Conservation (phyloP, 2,797 vertebrate genomes). For the Hydrolagus colliei region DNA sequence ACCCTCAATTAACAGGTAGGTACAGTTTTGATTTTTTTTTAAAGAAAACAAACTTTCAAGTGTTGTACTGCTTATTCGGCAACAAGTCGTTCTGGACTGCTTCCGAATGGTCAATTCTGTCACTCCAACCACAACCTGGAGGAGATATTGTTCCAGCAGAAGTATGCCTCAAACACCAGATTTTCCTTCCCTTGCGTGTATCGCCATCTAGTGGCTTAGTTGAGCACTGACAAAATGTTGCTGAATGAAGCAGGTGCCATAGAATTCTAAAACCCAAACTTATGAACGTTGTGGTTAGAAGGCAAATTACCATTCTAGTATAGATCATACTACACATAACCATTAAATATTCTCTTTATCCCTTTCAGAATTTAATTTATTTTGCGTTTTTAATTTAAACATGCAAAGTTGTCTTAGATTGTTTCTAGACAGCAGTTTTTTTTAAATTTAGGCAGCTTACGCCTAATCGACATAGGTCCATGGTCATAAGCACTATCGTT, state of each 20-base stretch:
- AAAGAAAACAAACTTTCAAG: not conserved
- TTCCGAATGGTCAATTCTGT: not conserved
- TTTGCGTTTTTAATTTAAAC: not conserved
- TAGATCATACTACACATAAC: no score
- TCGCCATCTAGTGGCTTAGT: constrained; percentile 19
- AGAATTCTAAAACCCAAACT: not conserved
- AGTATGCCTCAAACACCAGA: not conserved
- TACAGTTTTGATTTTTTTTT: not conserved
- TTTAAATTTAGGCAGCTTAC: not conserved
- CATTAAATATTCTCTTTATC: not conserved
- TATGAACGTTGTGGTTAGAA: no score
- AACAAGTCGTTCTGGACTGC: not conserved
- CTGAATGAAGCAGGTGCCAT: not conserved
- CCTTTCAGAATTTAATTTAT: not conserved
- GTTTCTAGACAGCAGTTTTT: not conserved
- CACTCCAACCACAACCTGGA: not conserved
- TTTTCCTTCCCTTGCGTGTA: not conserved
- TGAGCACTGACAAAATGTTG: not conserved
- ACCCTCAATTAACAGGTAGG: not conserved
- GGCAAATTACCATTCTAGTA: not conserved
- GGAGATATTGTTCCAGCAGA: constrained; percentile 18
- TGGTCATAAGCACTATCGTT: not conserved
- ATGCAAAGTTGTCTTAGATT: not conserved
- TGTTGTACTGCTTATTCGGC: not conserved
- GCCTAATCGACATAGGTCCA: not conserved